Conservation (phyloP, 2,888 invertebrate genomes). For the Aethes cnicana region DNA sequence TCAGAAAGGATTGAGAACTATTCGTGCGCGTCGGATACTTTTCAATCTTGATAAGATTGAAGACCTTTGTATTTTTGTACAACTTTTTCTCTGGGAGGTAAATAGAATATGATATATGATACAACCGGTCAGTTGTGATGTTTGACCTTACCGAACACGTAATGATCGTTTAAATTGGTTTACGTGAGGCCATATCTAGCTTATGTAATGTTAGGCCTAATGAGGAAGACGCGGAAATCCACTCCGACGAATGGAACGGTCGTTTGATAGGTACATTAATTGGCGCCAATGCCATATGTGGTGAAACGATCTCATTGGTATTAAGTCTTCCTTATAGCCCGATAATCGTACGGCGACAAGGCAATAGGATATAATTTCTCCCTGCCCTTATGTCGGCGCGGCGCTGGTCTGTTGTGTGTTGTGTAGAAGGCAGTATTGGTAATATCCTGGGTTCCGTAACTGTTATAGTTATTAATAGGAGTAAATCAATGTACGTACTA, state of each 20-base stretch:
- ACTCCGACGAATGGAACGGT: slow-evolving; percentile 25
- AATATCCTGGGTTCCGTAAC: neutral
- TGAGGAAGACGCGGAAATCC: slow-evolving; percentile 21
- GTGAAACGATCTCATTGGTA: slow-evolving; percentile 15
- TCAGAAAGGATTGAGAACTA: slow-evolving; percentile 52
- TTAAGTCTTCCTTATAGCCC: slow-evolving; percentile 23
- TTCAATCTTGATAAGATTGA: slow-evolving; percentile 56
- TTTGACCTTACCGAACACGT: slow-evolving; percentile 34
- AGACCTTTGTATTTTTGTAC: slow-evolving; percentile 47
- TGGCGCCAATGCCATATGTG: slow-evolving; percentile 20
- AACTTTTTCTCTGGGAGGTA: slow-evolving; percentile 41
- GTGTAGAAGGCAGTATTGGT: neutral
- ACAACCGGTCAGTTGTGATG: slow-evolving; percentile 32
- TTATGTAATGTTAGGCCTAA: slow-evolving; percentile 14
- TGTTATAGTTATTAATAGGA: neutral
- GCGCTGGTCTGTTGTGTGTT: neutral
- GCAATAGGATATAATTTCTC: slow-evolving; percentile 10
- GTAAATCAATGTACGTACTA: neutral
- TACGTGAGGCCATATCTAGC: slow-evolving; percentile 29
- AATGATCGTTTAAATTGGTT: slow-evolving; percentile 21
- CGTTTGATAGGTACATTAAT: slow-evolving; percentile 28
- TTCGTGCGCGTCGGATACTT: slow-evolving; percentile 47
- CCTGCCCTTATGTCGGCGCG: neutral
- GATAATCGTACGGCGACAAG: slow-evolving; percentile 11
- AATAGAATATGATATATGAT: slow-evolving; percentile 12